These are phyloP conservation scores for Palythoa heliodiscus DNA, from an alignment of 92 coral and sea anemone species.

Conservation along the genomic window DNA sequence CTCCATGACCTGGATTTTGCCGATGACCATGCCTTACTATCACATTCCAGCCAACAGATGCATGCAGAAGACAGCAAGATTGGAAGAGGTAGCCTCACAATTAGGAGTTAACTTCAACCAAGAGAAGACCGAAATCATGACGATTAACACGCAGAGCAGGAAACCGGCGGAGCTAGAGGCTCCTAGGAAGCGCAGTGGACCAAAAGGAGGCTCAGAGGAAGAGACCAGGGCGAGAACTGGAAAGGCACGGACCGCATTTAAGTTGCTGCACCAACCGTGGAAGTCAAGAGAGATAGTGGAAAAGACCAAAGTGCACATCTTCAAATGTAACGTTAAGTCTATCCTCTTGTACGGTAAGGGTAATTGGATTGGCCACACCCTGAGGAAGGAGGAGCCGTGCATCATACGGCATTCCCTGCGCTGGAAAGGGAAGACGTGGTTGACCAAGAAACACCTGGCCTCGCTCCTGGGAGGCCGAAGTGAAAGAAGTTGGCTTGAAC, in stretches of 20 bases:
- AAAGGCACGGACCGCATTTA: background rate
- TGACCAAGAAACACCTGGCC: too few relatives aligned
- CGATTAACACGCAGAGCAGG: background rate
- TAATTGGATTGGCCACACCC: too few relatives aligned
- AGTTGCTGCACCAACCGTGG: background rate
- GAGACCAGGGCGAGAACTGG: background rate
- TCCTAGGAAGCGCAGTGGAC: background rate
- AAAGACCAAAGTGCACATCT: background rate
- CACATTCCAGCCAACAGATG: background rate
- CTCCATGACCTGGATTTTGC: background rate
- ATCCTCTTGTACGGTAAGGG: background rate
- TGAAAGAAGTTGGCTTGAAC: too few relatives aligned
- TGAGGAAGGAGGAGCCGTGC: too few relatives aligned
- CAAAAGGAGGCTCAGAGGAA: background rate
- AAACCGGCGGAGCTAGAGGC: background rate
- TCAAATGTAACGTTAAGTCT: background rate
- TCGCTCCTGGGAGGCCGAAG: too few relatives aligned
- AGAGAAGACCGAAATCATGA: background rate
- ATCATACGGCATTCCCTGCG: too few relatives aligned
- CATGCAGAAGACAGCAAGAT: background rate
- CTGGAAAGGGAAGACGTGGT: too few relatives aligned
- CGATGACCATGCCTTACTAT: background rate
- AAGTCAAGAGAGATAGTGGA: background rate
- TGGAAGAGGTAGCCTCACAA: background rate
- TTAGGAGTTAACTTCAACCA: background rate